Conservation (phyloP, 2,888 invertebrate species). For the Ceramica pisi region DNA sequence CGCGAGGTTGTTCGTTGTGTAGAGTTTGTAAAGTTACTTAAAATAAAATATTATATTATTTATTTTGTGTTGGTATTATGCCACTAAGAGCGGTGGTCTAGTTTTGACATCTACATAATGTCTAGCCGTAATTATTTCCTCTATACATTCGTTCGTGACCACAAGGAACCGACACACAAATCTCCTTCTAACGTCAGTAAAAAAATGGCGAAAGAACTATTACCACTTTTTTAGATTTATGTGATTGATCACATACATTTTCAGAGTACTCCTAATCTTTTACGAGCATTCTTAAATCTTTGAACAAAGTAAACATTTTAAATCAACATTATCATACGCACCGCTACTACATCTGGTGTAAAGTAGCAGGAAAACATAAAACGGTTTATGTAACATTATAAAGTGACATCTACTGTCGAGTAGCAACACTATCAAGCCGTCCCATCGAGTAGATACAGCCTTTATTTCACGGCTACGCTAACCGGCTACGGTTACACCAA, state of each 20-base stretch:
- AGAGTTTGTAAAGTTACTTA: too few relatives aligned
- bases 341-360: slow-evolving; percentile 19
- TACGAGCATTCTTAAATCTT: neutral
- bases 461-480: neutral
- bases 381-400: neutral
- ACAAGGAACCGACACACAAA: neutral
- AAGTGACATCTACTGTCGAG: slow-evolving; percentile 54
- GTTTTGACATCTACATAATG: slow-evolving; percentile 3
- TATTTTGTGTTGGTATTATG: too few relatives aligned
- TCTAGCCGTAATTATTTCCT: slow-evolving; percentile 13
- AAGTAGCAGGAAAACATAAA: neutral
- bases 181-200: too few relatives aligned
- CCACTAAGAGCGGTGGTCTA: neutral
- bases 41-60: too few relatives aligned
- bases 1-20: too few relatives aligned
- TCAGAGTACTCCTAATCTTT: neutral
- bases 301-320: neutral
- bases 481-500: too few relatives aligned
- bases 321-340: neutral
- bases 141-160: neutral
- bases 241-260: too few relatives aligned
- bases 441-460: slow-evolving; percentile 15
- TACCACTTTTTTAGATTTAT: too few relatives aligned
- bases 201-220: too few relatives aligned
- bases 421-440: slow-evolving; percentile 22